Evolutionary conservation across 2,888 invertebrate species (phyloP).

Genomic region (Drosophila anomelani): DNA sequence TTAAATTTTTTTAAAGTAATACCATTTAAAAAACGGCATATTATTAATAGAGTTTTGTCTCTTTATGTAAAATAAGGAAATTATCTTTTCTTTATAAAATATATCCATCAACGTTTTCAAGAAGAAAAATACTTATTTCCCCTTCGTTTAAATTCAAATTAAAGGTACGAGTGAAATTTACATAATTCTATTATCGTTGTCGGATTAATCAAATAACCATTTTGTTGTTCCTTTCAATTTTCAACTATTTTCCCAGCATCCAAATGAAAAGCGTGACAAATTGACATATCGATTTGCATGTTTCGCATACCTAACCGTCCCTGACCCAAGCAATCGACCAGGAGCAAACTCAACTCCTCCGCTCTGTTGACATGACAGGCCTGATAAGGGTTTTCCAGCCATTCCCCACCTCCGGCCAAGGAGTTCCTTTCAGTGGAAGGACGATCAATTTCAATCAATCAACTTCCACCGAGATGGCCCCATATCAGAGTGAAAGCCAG

Average conservation of each 20-base stretch:
- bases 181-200: conserved; percentile 1
- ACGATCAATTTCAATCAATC: conserved; percentile 78
- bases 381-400: conserved; percentile 32
- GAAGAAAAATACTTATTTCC: not conserved
- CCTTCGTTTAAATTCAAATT: not conserved
- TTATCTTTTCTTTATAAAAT: no score
- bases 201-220: conserved; percentile 8
- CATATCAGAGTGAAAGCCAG: conserved; percentile 57
- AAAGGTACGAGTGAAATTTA: not conserved
- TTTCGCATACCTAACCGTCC: conserved; percentile 37
- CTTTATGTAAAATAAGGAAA: no score
- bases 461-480: conserved; percentile 51
- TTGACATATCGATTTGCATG: conserved; percentile 73
- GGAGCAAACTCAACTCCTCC: conserved; percentile 14
- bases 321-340: conserved; percentile 31
- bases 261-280: conserved; percentile 55
- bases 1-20: no score
- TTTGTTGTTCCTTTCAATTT: conserved; percentile 43
- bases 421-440: conserved; percentile 22
- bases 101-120: no score
- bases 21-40: no score
- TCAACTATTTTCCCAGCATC: conserved; percentile 29
- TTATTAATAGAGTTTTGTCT: no score
- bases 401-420: not conserved
- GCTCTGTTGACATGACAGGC: conserved; percentile 36